Conservation (phyloP, 2,888 invertebrate genomes). For the Volucella bombylans region DNA sequence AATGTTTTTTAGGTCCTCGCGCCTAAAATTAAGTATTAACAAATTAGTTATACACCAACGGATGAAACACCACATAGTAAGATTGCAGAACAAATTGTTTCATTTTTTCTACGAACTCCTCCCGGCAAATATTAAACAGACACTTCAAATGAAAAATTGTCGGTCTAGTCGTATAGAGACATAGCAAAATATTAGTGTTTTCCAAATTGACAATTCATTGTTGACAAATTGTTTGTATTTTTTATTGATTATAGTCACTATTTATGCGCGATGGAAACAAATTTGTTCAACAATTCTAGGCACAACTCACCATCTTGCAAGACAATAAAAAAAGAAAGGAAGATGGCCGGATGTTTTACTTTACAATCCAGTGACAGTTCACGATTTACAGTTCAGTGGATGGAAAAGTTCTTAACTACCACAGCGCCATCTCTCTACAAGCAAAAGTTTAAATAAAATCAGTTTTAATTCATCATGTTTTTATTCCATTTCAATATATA, state of each 20-base stretch:
- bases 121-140: conserved; percentile 47
- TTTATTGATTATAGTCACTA: conserved; percentile 54
- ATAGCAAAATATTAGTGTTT: conserved; percentile 15
- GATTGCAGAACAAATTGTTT: conserved; percentile 39
- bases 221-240: conserved; percentile 32
- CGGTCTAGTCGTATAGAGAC: background rate
- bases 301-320: conserved; percentile 82
- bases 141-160: background rate
- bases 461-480: too few species aligned
- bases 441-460: background rate
- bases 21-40: conserved; percentile 86
- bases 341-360: conserved; percentile 77
- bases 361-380: conserved; percentile 59
- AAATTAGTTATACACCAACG: background rate
- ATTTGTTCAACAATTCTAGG: conserved; percentile 75
- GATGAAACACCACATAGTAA: background rate
- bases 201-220: conserved; percentile 1
- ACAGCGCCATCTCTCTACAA: conserved; percentile 20
- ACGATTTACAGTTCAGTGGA: conserved; percentile 31
- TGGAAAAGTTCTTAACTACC: background rate
- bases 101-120: background rate
- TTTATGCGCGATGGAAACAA: conserved; percentile 76
- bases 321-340: conserved; percentile 81
- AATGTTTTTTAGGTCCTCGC: conserved; percentile 99
- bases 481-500: too few species aligned